A percentile compares a stretch with the other conserved stretches of the same genome.
Conservation (phyloP, 2,888 invertebrate species). For the Thecocarcelia acutangulata region DNA sequence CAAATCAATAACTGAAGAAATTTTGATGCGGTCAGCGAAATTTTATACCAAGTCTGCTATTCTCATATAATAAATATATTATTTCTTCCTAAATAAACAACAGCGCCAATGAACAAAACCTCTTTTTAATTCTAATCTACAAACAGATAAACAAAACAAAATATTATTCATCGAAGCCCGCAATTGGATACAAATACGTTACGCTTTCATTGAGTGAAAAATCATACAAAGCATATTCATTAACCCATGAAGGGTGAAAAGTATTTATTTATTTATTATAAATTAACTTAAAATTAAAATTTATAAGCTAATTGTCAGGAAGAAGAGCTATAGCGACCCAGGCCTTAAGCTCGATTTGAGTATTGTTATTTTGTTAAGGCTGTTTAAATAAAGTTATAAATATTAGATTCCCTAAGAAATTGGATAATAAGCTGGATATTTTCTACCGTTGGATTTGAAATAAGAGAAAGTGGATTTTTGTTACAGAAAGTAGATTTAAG, state of each 20-base stretch:
- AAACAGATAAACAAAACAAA: slow-evolving; percentile 52
- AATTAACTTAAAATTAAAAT: too few species aligned
- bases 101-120: slow-evolving; percentile 69
- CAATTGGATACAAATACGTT: slow-evolving; percentile 47
- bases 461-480: too few species aligned
- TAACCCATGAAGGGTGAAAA: slow-evolving; percentile 35
- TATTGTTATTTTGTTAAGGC: too few species aligned
- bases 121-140: slow-evolving; percentile 73
- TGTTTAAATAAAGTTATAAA: too few species aligned
- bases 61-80: slow-evolving; percentile 24
- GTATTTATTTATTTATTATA: neutral
- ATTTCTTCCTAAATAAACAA: slow-evolving; percentile 55
- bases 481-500: too few species aligned
- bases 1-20: slow-evolving; percentile 74
- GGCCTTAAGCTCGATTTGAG: too few species aligned
- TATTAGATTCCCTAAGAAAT: too few species aligned
- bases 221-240: slow-evolving; percentile 17
- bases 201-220: slow-evolving; percentile 49
- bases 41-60: slow-evolving; percentile 68
- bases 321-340: too few species aligned
- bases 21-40: slow-evolving; percentile 77
- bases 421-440: too few species aligned
- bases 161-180: slow-evolving; percentile 71
- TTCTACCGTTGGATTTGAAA: too few species aligned
- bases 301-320: too few species aligned